Base-by-base conservation (phyloP, 2,797 vertebrate genomes). In the Jordanella pulchra region DNA sequence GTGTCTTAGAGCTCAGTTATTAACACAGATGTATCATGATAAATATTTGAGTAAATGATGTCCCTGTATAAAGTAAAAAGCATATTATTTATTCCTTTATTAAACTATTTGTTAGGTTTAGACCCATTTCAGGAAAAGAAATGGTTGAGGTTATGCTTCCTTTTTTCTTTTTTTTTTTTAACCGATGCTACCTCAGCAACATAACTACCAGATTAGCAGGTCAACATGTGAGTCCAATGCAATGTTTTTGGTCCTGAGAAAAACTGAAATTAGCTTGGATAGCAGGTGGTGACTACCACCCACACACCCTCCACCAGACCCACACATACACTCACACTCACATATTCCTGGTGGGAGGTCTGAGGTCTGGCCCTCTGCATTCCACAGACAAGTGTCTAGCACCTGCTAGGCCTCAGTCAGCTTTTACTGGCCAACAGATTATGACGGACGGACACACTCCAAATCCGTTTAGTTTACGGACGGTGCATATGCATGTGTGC, bases 331-430 rank as follows among this genome's bases (percentile, higher is more conserved):
- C 71, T 75, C 54, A 74, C 77, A 77, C 75, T 71, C 68, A 73
- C 39, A 80, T 32, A 58, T 30, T 77, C 89, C 83, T 90, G 76
- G 89, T 93, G 93, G 93, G 93, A 94, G 92, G 92, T 93, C 92
- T 70, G 87, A 86, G 89, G 86, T 89, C 89, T 91, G 89, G 85
- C 72, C 76, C 77, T 83, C 79, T 84, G 84, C 91, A 92, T 94
- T 94, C 93, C 92, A 81, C 85, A 93, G 89, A 92, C 92, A 93
- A 94, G 93, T 93, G 91, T 93, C 91, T 93, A 71, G 89, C 93
- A 93, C 91, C 92, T 93, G 93, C 91, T 89, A 81, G 82, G 87
- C 81, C 91, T 90, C 86, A 80, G 84, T 87, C 91, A 91, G 85
- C 73, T 72, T 85, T 83, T 78, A 80, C 88, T 80, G 86, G 87